phyloP scores from a whole-genome alignment of 2,797 vertebrate genomes.

The Eulemur mongoz region DNA sequence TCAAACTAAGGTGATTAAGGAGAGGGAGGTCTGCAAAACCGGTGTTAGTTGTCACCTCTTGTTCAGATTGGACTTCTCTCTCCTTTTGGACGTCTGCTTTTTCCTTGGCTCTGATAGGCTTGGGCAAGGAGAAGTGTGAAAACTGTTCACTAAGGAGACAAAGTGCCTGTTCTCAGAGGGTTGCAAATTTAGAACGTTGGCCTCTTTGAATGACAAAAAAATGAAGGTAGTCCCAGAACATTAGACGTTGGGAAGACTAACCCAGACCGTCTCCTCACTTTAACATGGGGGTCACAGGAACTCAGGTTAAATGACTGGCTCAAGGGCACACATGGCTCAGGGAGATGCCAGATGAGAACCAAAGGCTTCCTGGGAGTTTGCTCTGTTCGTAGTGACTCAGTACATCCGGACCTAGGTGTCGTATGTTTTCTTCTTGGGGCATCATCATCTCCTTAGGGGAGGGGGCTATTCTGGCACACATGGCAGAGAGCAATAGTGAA shows the following conservation, averaged over 20 bases:
- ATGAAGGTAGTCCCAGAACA: background rate
- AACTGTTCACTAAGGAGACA: background rate
- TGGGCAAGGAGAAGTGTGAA: background rate
- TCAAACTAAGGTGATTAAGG: background rate
- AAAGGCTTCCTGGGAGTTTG: background rate
- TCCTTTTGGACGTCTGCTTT: background rate
- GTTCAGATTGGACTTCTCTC: background rate
- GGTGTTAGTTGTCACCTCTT: background rate
- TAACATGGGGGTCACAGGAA: background rate
- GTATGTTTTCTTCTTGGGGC: background rate
- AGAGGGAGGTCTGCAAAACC: background rate
- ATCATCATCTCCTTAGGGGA: background rate
- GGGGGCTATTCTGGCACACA: background rate
- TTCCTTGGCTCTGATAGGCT: background rate
- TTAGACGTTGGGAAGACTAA: slow-evolving; percentile 1
- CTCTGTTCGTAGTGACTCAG: background rate
- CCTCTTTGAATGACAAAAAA: background rate
- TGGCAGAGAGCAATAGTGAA: background rate
- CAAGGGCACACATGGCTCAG: background rate
- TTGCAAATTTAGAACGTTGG: background rate
- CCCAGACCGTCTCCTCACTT: background rate
- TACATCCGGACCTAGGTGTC: background rate
- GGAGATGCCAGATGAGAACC: background rate
- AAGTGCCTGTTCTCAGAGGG: background rate
- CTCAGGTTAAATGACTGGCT: background rate